Evolutionary conservation across 1,140 invertebrate genomes (phyloP), one percentile per base, ranked within the genome.

Genomic region (Drosophila sproati): DNA sequence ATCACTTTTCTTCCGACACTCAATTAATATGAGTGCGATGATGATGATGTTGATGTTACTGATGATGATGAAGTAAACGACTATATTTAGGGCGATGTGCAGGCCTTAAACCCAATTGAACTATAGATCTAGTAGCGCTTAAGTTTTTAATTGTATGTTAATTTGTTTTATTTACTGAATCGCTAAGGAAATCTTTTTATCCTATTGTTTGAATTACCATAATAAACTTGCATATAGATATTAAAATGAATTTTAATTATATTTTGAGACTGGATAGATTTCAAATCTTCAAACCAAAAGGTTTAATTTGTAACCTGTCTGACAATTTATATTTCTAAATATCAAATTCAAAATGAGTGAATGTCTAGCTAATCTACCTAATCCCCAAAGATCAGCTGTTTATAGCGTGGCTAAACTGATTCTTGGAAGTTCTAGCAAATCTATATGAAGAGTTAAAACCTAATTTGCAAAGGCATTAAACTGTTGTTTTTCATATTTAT

Each of bases 81-180:
- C 50, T 68, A 59, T 20, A 37, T 28, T 56, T 31, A 41, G 20
- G 20, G 20, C 20, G 1, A 20, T 41, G 3, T 10, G 10, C 10
- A 41, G 39, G 1, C 3, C 52, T 31, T 20, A 20, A 20, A 20
- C 20, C 20, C 59, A 32, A 51, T 51, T 8, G 34, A 35, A 54
- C 20, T 62, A 35, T 63, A 56, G 35, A 48, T 45, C 73, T 56
- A 43, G 31, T 86, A 86, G 75, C 48, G 48, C 4, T 54, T 86
- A 87, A 86, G 79, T 48, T 59, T 52, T 66, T 62, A 66, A 68
- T 52, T 73, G 35, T 88, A 87, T 72, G 63, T 69, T 79, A 69
- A 63, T 67, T 87, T 75, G 64, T 86, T 86, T 81, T 88, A 88
- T 68, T 71, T 73, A 88, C 79, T 78, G 72, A 79, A 88, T 69